These are phyloP conservation scores for Napeogenes inachia DNA, from an alignment of 2,888 invertebrate species.

Conservation along the genomic window DNA sequence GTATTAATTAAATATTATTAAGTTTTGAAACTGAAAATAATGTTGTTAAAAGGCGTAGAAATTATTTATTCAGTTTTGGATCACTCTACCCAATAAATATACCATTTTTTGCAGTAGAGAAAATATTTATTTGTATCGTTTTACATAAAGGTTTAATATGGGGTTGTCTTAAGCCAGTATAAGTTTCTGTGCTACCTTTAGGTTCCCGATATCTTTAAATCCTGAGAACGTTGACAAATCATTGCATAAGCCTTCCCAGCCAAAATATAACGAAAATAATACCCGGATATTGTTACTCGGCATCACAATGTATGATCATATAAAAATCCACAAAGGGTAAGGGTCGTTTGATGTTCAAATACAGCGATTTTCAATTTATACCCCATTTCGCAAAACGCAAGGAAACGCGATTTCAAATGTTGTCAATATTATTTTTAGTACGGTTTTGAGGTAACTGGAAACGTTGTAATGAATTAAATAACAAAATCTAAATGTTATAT, in stretches of 20 bases:
- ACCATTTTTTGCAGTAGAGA: no score
- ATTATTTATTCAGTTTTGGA: no score
- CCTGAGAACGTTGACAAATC: conserved; percentile 22
- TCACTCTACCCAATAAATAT: no score
- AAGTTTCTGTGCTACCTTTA: background rate
- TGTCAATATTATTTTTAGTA: conserved; percentile 34
- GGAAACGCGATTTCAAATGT: conserved; percentile 10
- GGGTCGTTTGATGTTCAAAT: conserved; percentile 64
- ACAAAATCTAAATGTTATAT: no score
- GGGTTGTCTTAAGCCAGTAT: background rate
- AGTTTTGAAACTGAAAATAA: no score
- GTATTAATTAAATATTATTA: no score
- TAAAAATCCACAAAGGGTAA: conserved; percentile 54
- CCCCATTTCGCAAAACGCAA: conserved; percentile 42
- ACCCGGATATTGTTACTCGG: conserved; percentile 28
- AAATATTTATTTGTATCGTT: background rate
- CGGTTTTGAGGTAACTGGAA: conserved; percentile 33
- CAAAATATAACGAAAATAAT: conserved; percentile 30
- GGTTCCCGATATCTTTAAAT: background rate
- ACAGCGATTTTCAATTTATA: conserved; percentile 71
- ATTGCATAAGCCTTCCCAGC: conserved; percentile 21
- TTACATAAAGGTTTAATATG: background rate
- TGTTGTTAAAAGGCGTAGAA: no score
- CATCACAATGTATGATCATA: conserved; percentile 39
- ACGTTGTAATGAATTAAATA: no score